Percentiles rank a stretch among this genome's conserved stretches.
phyloP scores from a whole-genome alignment of 2,888 invertebrate genomes.

The Eulithis prunata region DNA sequence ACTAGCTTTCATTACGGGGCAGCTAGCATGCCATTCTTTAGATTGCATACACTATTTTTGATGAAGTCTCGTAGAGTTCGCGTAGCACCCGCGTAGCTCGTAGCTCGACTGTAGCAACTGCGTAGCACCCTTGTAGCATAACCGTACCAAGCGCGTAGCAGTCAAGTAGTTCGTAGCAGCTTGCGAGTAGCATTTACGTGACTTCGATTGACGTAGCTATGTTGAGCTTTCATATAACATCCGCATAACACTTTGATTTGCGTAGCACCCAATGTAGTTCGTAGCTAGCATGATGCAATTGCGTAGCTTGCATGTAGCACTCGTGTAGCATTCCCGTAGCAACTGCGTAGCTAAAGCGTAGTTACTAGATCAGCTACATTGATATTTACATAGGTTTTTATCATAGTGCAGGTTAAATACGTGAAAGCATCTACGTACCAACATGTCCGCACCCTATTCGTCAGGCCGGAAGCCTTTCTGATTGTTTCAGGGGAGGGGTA shows the following conservation, averaged over 20 bases:
- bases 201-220: no score
- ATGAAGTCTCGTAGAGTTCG: background rate
- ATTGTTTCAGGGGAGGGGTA: slow-evolving; percentile 56
- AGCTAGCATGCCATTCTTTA: background rate
- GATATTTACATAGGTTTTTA: no score
- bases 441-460: slow-evolving; percentile 6
- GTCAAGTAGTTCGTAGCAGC: background rate
- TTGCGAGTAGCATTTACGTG: background rate
- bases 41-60: background rate
- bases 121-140: background rate
- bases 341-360: background rate
- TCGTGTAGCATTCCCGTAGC: background rate
- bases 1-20: background rate
- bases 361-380: background rate
- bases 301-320: background rate
- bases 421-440: background rate
- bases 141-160: slow-evolving; percentile 11
- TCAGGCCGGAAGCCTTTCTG: slow-evolving; percentile 43
- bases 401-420: background rate
- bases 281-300: background rate
- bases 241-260: no score
- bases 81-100: background rate
- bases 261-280: no score
- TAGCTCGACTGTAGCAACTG: background rate
- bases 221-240: no score